Base-by-base conservation (phyloP, 1,140 invertebrate genomes). In the Papilio helenus region DNA sequence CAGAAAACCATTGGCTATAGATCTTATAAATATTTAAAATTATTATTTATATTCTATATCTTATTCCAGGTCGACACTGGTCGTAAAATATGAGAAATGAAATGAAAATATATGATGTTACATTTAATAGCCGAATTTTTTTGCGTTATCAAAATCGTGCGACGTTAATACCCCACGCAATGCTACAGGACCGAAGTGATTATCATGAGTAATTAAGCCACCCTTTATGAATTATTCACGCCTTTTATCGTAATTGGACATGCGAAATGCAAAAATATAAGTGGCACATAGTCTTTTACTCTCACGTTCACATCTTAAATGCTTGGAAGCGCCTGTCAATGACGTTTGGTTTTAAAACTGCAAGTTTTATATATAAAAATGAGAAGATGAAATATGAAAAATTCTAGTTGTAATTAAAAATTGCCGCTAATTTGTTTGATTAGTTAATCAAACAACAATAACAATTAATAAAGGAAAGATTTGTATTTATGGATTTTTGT, bases 201-300 rank as follows among this genome's bases (percentile, higher is more conserved):
- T 89, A 91, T 89, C 89, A 84, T 80, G 84, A 86, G 79, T 89
- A 88, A 92, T 92, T 90, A 90, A 89, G 88, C 85, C 79, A 89
- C 82, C 83, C 74, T 84, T 85, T 83, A 84, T 86, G 72, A 87
- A 86, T 83, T 81, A 84, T 85, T 85, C 80, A 86, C 81, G 77
- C 81, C 79, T 84, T 84, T 81, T 82, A 80, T 82, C 71, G 79
- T 80, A 81, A 84, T 84, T 74, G 77, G 68, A 78, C 78, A 80
- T 79, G 80, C 72, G 68, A 71, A 76, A 73, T 79, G 74, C 79
- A 80, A 83, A 79, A 77, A 76, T 79, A 29, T 68, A 68, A 68
- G 61, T 68, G 26, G 5, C 26, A 29, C 14, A 68, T 68, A 68
- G 10, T 26, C 58, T 26, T 68, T 68, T 68, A 4, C 61, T 68